Evolutionary conservation across 2,113 vertebrate genomes (phyloP), one percentile per base, ranked within the genome.

Genomic region (Upupa epops): DNA sequence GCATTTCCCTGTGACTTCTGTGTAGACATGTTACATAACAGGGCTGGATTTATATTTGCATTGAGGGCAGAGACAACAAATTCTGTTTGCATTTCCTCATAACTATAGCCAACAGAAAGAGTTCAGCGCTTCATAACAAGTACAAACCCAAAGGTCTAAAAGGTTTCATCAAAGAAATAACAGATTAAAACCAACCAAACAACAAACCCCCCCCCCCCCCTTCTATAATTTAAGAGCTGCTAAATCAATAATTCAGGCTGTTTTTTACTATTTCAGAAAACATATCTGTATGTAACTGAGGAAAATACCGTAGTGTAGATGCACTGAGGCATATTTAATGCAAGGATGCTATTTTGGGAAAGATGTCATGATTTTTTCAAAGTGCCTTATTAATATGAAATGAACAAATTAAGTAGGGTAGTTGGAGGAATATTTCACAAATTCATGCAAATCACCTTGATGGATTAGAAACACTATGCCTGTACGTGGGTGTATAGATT

Each of bases 341-440:
- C 49, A 78, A 90, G 77, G 71, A 91, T 37, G 65, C 51, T 94
- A 93, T 92, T 96, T 91, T 89, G 58, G 76, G 49, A 84, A 89
- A 79, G 64, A 70, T 34, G 36, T 17, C 34, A 40, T 46, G 31
- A 48, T 73, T 81, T 92, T 90, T 88, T 80, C 54, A 24, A 84
- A 92, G 74, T 18, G 22, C 34, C 25, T 88, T 85, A 72, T 88
- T 94, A 72, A 95, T 76, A 79, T 3, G 21, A 86, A 89, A 90
- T 82, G 60, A 71, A 86, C 76, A 89, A 83, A 96, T 81, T 94
- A 94, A 95, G 90, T 42, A 82, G 55, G 75, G 79, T 89, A 92
- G 56, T 52, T 74, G 72, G 74, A 91, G 59, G 79, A 86, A 42
- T 71, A 88, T 93, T 96, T 96, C 88, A 84, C 70, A 95, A 92